Evolutionary conservation across 2,888 invertebrate species (phyloP), one percentile per base, ranked within the genome.

Genomic region (Euplexia lucipara): DNA sequence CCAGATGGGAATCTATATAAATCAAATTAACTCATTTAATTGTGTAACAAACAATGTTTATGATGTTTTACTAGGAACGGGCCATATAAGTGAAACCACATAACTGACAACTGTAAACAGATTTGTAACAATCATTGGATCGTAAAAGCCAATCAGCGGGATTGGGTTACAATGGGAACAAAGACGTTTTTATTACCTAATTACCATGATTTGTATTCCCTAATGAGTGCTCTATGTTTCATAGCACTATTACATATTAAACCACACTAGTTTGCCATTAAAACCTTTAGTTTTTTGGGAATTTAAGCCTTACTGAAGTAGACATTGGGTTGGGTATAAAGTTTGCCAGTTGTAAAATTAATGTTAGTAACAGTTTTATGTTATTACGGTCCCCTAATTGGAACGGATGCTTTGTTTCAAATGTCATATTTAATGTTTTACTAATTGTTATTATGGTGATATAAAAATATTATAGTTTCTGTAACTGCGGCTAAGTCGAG

Each of bases 201-300:
- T 94, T 92, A 93, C 89, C 90, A 92, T 92, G 93, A 93, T 94
- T 94, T 94, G 93, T 93, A 93, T 93, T 92, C 88, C 86, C 87
- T 92, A 94, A 94, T 93, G 91, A 93, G 88, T 82, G 85, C 84
- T 81, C 87, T 86, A 87, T 86, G 86, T 84, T 86, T 84, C 87
- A 85, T 88, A 87, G 87, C 86, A 86, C 86, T 88, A 88, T 90
- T 74, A 66, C 45, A 7, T 68, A 68, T 70, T 16, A 59, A 66
- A 62, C 63, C 48, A 68, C 20, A 0, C 41, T 37, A 16, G 49
- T 49, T 57, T 63, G 18, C 32, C 8, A 9, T 9, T 7, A 9
- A 49, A 53, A 39, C 47, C 10, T 0, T 14, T 3, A 6, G 7
- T 7, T 32, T 20, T 35, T 69, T 2, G 8, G 58, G 18, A 85